phyloP scores from a whole-genome alignment of 2,888 invertebrate genomes.

The Neoitamus cyanurus region DNA sequence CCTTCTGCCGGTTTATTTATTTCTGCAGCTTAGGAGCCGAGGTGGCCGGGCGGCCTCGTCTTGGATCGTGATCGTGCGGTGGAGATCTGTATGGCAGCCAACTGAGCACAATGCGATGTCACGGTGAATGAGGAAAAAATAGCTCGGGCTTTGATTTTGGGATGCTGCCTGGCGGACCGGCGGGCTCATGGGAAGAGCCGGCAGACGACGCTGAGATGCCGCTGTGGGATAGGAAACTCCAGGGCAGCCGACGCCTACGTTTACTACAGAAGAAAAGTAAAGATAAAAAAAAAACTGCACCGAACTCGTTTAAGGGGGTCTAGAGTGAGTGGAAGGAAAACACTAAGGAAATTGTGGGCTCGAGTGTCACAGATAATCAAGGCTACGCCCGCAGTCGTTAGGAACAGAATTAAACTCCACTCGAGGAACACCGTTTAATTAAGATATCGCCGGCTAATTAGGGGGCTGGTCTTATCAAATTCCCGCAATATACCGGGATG shows the following conservation, averaged over 20 bases:
- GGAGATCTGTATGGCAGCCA: conserved; percentile 44
- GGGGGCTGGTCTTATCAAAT: background rate
- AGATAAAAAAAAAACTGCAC: background rate
- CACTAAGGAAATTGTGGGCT: background rate
- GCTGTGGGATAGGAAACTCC: conserved; percentile 5
- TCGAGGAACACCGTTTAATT: background rate
- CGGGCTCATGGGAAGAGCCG: conserved; percentile 15
- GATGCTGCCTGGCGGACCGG: conserved; percentile 21
- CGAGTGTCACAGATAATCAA: background rate
- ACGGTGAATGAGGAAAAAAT: conserved; percentile 39
- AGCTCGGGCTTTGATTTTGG: conserved; percentile 36
- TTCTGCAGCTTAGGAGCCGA: conserved; percentile 16
- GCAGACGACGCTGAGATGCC: background rate
- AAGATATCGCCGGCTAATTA: background rate
- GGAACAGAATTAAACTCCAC: background rate
- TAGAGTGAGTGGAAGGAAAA: background rate
- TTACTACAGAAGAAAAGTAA: background rate
- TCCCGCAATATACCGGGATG: background rate
- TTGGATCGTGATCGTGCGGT: conserved; percentile 40
- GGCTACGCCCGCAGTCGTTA: background rate
- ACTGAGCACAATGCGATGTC: conserved; percentile 44
- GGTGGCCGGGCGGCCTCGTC: conserved; percentile 36
- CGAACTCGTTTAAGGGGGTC: background rate
- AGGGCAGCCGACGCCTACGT: background rate
- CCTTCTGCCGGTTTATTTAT: conserved; percentile 44